Percentiles rank a stretch among this genome's conserved stretches.
Evolutionary conservation across 2,113 vertebrate genomes (phyloP).

Genomic region (Urocitellus parryii): DNA sequence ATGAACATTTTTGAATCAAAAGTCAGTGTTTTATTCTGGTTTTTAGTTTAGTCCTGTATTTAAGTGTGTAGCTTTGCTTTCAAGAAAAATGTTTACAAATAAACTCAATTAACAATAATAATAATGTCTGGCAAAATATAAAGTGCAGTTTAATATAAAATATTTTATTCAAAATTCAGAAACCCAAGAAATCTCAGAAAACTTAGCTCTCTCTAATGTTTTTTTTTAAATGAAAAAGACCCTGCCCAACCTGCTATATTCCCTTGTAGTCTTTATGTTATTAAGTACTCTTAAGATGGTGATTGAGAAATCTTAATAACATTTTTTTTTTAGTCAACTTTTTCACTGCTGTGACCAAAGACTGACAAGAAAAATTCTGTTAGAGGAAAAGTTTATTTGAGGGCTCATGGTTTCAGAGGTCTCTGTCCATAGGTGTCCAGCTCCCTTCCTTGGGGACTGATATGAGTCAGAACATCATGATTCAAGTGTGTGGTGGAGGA

Average conservation of each 20-base stretch:
- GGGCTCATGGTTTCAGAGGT: background rate
- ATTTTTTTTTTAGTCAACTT: too few species aligned
- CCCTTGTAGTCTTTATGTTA: background rate
- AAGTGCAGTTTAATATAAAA: background rate
- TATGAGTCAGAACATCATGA: too few species aligned
- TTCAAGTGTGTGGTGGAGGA: too few species aligned
- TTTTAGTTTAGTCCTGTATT: background rate
- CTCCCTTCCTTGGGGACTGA: too few species aligned
- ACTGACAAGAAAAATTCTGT: too few species aligned
- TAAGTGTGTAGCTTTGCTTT: background rate
- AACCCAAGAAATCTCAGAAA: background rate
- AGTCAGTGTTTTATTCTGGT: background rate
- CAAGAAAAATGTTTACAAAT: background rate
- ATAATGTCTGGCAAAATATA: background rate
- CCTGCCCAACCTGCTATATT: background rate
- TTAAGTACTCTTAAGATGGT: background rate
- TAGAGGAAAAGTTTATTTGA: too few species aligned
- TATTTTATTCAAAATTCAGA: background rate
- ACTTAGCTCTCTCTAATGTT: background rate
- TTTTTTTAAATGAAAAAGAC: background rate
- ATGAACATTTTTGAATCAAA: background rate
- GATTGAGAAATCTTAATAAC: background rate
- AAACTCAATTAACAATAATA: background rate
- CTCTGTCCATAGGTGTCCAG: too few species aligned
- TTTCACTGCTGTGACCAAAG: too few species aligned